A percentile compares a stretch with the other conserved stretches of the same genome.
Conservation (phyloP, 2,797 vertebrate genomes). For the Pampus argenteus region DNA sequence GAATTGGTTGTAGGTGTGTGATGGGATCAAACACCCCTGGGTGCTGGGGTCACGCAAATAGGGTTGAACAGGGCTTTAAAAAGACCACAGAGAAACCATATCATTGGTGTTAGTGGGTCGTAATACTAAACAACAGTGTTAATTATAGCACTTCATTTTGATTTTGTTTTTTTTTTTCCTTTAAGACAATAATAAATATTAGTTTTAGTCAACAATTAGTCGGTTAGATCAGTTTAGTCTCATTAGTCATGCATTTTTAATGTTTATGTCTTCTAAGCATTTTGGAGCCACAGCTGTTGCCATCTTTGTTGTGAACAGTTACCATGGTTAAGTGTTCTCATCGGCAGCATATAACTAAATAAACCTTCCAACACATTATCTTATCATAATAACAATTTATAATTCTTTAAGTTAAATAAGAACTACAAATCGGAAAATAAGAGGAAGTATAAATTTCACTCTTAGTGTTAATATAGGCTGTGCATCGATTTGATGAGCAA, state of each 20-base stretch:
- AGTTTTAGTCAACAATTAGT: too few relatives aligned
- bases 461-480: neutral
- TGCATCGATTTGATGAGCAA: neutral
- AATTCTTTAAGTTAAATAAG: neutral
- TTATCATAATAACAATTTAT: neutral
- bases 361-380: neutral
- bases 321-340: too few relatives aligned
- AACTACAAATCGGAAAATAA: neutral
- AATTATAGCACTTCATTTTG: too few relatives aligned
- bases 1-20: slow-evolving; percentile 27
- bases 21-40: slow-evolving; percentile 51
- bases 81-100: slow-evolving; percentile 22
- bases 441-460: neutral
- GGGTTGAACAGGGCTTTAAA: slow-evolving; percentile 4
- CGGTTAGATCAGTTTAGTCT: too few relatives aligned
- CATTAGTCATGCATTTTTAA: too few relatives aligned
- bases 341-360: too few relatives aligned
- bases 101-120: slow-evolving; percentile 8
- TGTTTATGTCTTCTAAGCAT: too few relatives aligned
- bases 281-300: too few relatives aligned
- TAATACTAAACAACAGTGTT: neutral
- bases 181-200: too few relatives aligned
- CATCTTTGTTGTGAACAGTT: too few relatives aligned
- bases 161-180: too few relatives aligned
- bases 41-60: slow-evolving; percentile 28